These are phyloP conservation scores for Aspidiotus destructor DNA, from an alignment of 2,888 invertebrate species.

Conservation along the genomic window DNA sequence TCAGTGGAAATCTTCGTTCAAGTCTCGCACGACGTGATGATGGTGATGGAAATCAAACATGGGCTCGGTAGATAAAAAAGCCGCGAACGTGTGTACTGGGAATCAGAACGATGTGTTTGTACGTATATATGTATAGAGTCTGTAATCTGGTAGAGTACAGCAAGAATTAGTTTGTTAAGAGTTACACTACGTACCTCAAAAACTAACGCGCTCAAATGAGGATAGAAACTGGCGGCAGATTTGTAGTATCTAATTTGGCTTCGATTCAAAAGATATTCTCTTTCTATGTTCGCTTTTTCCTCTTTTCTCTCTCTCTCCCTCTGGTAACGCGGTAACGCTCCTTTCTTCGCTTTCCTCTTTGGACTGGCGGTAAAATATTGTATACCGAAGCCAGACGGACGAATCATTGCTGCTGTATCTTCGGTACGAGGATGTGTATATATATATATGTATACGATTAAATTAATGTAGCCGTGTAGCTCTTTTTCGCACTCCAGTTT, in stretches of 20 bases:
- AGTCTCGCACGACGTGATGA: no score
- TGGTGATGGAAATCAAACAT: no score
- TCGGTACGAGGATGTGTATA: background rate
- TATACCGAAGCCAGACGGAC: constrained; percentile 24
- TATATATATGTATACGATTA: constrained; percentile 23
- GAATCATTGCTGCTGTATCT: constrained; percentile 4
- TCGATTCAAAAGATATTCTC: constrained; percentile 23
- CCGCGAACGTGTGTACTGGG: background rate
- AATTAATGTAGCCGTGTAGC: constrained; percentile 16
- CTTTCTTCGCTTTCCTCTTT: background rate
- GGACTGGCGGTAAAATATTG: constrained; percentile 14
- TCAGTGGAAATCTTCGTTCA: no score
- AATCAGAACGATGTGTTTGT: constrained; percentile 18
- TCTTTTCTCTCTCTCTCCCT: background rate
- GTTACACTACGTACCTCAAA: constrained; percentile 15
- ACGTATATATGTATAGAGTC: no score
- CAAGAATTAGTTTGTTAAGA: background rate
- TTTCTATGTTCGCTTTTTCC: constrained; percentile 2
- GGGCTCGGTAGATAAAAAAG: no score
- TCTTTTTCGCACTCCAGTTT: constrained; percentile 6
- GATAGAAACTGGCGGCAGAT: constrained; percentile 26
- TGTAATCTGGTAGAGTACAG: no score
- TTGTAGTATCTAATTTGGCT: constrained; percentile 31
- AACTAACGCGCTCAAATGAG: constrained; percentile 25
- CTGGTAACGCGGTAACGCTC: no score